Evolutionary conservation across 2,113 vertebrate species (phyloP).

Genomic region (Fukomys damarensis): DNA sequence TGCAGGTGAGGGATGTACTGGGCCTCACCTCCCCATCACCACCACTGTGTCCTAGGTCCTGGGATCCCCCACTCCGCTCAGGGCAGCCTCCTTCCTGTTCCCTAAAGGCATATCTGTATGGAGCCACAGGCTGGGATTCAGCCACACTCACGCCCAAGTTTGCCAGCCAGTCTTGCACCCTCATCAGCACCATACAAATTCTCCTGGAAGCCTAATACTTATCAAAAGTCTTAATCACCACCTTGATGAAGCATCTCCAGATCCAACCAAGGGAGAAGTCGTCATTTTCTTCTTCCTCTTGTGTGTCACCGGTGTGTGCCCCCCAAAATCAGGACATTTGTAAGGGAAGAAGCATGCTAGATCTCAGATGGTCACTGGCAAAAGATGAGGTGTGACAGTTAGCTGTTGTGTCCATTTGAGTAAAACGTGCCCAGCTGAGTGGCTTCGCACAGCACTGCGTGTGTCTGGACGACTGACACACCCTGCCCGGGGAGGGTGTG

Average conservation of each 20-base stretch:
- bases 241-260: not conserved
- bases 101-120: not conserved
- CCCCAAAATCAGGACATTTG: not conserved
- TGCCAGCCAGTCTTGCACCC: fast-evolving
- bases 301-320: not conserved
- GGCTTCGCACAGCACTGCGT: not conserved
- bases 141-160: fast-evolving
- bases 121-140: not conserved
- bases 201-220: fast-evolving
- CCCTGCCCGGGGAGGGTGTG: too few relatives aligned
- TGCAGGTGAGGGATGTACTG: fast-evolving
- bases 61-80: not conserved
- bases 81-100: not conserved
- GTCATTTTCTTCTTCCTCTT: not conserved
- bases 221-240: fast-evolving
- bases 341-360: not conserved
- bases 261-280: not conserved
- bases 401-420: not conserved
- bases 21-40: fast-evolving
- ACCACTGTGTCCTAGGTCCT: fast-evolving
- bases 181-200: fast-evolving
- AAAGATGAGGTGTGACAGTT: not conserved
- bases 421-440: not conserved
- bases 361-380: too few relatives aligned
- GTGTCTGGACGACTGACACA: not conserved